Base-by-base conservation (phyloP, 2,888 invertebrate genomes). In the Watsonalla binaria region DNA sequence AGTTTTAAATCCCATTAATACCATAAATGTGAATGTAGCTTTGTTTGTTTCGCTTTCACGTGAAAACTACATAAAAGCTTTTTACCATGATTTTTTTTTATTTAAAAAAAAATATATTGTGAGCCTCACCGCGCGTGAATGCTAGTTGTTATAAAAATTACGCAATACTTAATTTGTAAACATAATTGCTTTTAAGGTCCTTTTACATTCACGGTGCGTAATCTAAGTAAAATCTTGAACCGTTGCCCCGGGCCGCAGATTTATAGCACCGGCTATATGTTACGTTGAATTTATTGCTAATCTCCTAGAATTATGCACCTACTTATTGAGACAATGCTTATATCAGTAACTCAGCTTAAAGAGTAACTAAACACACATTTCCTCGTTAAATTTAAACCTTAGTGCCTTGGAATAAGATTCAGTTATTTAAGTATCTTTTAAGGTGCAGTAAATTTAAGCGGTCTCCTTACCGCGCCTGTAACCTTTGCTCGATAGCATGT, bases 221-320 rank as follows among this genome's bases (percentile, higher is more conserved):
- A 78, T 76, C 74, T 57, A 57, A 56, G 62, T 65, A 61, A 67
- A 74, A 72, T 74, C 69, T 63, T 53, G 46, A 37, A 53, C 46
- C 51, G 53, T 47, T 63, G 68, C 70, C 72, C 66, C 64, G 62
- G 68, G 72, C 70, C 65, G 39, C 62, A 56, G 54, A 62, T 67
- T 72, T 71, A 70, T 66, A 68, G 62, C 58, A 61, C 60, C 57
- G 59, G 57, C 66, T 61, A 72, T 72, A 72, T 60, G 61, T 71
- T 71, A 54, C 55, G 54, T 59, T 51, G 37, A 70, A 79, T 78
- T 78, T 78, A 79, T 77, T 58, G 63, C 61, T 73, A 67, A 74
- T 74, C 66, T 70, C 54, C 51, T 45, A 54, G 55, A 66, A 66
- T 68, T 72, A 70, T 68, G 62, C 58, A 61, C 59, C 56, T 69